phyloP scores from a whole-genome alignment of 2,797 vertebrate genomes.

The Hydrolagus colliei region DNA sequence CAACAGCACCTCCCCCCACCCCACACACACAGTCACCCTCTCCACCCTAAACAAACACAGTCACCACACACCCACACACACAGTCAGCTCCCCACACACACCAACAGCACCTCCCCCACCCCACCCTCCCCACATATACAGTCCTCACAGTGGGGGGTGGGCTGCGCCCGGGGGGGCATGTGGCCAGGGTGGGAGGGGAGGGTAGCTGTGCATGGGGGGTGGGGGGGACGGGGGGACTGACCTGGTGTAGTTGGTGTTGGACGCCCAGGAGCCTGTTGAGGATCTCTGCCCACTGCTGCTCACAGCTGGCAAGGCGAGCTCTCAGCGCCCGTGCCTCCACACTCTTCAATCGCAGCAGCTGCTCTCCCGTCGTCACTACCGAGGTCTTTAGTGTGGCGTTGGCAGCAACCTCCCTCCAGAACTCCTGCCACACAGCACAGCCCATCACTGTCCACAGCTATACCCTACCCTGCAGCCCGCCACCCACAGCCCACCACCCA shows the following conservation, averaged over 20 bases:
- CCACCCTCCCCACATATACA: not conserved
- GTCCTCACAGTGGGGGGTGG: not conserved
- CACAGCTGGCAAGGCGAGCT: conserved; percentile 58
- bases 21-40: not conserved
- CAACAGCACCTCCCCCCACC: not conserved
- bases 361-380: conserved; percentile 59
- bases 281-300: conserved; percentile 73
- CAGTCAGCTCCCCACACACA: not conserved
- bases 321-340: conserved; percentile 55
- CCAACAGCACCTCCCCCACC: not conserved
- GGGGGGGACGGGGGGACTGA: conserved; percentile 38
- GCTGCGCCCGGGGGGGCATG: no score
- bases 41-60: not conserved
- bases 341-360: conserved; percentile 63
- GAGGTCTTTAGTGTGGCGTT: conserved; percentile 65
- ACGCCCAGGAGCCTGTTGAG: conserved; percentile 53
- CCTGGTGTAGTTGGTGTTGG: conserved; percentile 74
- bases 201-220: not conserved
- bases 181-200: no score
- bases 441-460: no score
- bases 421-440: conserved; percentile 49
- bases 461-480: no score
- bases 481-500: no score
- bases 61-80: not conserved
- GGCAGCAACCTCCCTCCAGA: conserved; percentile 68